Evolutionary conservation across 1,140 invertebrate species (phyloP).

Genomic region (Drosophila yakuba): DNA sequence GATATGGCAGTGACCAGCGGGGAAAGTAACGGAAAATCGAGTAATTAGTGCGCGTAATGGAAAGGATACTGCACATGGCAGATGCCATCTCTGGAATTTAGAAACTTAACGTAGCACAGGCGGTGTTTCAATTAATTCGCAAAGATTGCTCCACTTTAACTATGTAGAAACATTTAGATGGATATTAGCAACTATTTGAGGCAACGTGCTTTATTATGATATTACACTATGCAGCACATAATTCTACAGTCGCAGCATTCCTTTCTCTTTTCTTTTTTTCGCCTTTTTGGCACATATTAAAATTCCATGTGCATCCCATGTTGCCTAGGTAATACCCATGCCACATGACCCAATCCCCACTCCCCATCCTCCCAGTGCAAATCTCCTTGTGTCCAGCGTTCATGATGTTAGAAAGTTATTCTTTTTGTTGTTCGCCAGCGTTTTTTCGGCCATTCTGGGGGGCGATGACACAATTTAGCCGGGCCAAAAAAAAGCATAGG

Average conservation of each 20-base stretch:
- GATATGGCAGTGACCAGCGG: constrained; percentile 1
- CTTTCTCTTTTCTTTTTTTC: constrained; percentile 38
- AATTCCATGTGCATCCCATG: constrained; percentile 48
- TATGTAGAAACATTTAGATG: background rate
- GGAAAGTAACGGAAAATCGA: constrained; percentile 12
- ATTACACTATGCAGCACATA: background rate
- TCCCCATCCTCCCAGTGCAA: background rate
- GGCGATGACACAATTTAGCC: constrained; percentile 51
- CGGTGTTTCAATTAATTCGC: background rate
- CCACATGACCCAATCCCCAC: too few relatives aligned
- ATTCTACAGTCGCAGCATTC: too few relatives aligned
- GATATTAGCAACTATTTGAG: too few relatives aligned
- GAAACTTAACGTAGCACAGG: background rate
- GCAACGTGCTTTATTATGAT: too few relatives aligned
- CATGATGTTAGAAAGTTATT: constrained; percentile 53
- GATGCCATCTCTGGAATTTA: constrained; percentile 6
- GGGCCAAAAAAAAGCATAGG: constrained; percentile 16
- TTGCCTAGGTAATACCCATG: constrained; percentile 36
- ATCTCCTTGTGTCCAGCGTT: constrained; percentile 8
- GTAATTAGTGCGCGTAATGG: constrained; percentile 12
- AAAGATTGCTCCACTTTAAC: too few relatives aligned
- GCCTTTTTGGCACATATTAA: constrained; percentile 51
- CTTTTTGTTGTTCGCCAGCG: background rate
- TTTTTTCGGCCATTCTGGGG: constrained; percentile 38
- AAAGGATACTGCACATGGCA: constrained; percentile 9